phyloP scores from a whole-genome alignment of 1,140 invertebrate genomes.

The Sogatella furcifera region DNA sequence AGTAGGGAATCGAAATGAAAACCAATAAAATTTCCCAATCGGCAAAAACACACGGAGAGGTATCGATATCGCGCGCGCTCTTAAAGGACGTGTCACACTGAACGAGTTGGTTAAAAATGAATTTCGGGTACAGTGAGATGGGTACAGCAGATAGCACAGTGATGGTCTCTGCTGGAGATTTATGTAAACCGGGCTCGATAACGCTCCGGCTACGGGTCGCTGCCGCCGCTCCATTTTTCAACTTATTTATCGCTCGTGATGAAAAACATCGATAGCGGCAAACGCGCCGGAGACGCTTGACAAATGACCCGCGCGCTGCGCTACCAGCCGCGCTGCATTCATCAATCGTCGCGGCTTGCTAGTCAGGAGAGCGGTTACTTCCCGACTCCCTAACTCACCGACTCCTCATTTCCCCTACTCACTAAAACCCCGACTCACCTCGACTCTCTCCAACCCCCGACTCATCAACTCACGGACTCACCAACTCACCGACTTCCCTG shows the following conservation, averaged over 20 bases:
- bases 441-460: too few species aligned
- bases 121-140: slow-evolving; percentile 5
- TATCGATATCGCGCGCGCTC: background rate
- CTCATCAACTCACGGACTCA: too few species aligned
- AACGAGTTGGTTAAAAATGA: slow-evolving; percentile 8
- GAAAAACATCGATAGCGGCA: slow-evolving; percentile 12
- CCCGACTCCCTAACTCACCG: too few species aligned
- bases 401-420: too few species aligned
- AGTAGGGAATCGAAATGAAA: background rate
- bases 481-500: too few species aligned
- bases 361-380: too few species aligned
- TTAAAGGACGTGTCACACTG: background rate
- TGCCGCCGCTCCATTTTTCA: slow-evolving; percentile 11
- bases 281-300: background rate
- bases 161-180: background rate
- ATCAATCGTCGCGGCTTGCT: background rate
- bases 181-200: background rate
- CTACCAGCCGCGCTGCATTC: background rate
- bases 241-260: slow-evolving; percentile 14
- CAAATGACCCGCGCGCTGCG: background rate
- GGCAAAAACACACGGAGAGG: too few species aligned
- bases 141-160: background rate
- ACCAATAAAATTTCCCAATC: too few species aligned
- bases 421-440: too few species aligned
- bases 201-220: background rate